Percentiles rank a stretch among this genome's conserved stretches.
Evolutionary conservation across 2,888 invertebrate genomes (phyloP).

Genomic region (Anoplius nigerrimus): DNA sequence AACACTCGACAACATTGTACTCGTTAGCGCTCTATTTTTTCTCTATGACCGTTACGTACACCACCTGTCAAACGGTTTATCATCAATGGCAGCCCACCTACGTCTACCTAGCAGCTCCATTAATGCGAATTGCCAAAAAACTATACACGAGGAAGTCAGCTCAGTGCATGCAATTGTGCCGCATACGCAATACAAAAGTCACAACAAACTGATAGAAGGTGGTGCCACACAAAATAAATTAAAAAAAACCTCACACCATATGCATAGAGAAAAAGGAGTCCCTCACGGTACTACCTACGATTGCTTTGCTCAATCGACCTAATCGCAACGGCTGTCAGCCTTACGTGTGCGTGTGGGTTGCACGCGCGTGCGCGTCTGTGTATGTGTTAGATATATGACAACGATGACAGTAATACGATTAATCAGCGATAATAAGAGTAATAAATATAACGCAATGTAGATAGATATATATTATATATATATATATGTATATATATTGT

Average conservation of each 20-base stretch:
- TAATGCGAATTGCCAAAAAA: conserved; percentile 47
- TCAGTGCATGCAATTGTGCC: conserved; percentile 66
- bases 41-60: conserved; percentile 40
- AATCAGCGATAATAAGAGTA: conserved; percentile 52
- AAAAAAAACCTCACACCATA: conserved; percentile 55
- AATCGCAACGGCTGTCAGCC: conserved; percentile 41
- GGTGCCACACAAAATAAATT: conserved; percentile 63
- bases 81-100: conserved; percentile 46
- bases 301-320: conserved; percentile 18
- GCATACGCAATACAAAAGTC: conserved; percentile 63
- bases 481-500: conserved; percentile 16
- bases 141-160: conserved; percentile 58
- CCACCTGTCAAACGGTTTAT: conserved; percentile 28
- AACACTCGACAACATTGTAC: no score
- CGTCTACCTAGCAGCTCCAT: conserved; percentile 54
- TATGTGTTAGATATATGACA: conserved; percentile 46
- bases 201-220: conserved; percentile 66
- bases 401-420: conserved; percentile 54
- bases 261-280: conserved; percentile 33
- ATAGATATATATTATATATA: conserved; percentile 21
- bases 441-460: conserved; percentile 46
- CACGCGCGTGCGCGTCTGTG: no score
- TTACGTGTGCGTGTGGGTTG: no score
- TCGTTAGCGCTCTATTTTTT: conserved; percentile 8
- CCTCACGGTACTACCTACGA: conserved; percentile 11